Evolutionary conservation across 2,113 vertebrate species (phyloP).

Genomic region (Trinectes maculatus): DNA sequence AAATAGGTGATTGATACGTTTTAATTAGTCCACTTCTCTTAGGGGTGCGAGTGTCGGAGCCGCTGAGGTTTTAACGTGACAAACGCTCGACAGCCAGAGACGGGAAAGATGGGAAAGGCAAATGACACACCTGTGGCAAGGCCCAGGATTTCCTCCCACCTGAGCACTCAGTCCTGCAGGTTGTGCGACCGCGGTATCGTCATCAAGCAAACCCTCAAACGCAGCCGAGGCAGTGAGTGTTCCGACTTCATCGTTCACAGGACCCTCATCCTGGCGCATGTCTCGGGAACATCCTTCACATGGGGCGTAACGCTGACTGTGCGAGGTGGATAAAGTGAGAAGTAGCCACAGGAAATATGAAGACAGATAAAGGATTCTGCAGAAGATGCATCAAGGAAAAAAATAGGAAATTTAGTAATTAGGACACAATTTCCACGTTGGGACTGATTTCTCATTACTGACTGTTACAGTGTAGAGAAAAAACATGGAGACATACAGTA

Average conservation of each 20-base stretch:
- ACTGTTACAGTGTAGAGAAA: slow-evolving; percentile 23
- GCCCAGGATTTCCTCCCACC: slow-evolving; percentile 63
- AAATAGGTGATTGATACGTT: slow-evolving; percentile 69
- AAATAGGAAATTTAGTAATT: slow-evolving; percentile 46
- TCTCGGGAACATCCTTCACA: slow-evolving; percentile 58
- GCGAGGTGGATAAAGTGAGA: slow-evolving; percentile 62
- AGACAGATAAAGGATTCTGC: slow-evolving; percentile 43
- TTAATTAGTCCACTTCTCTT: slow-evolving; percentile 74
- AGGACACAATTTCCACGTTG: slow-evolving; percentile 35
- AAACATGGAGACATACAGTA: slow-evolving; percentile 50
- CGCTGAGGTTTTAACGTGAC: slow-evolving; percentile 72
- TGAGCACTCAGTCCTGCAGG: slow-evolving; percentile 61
- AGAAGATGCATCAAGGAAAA: slow-evolving; percentile 14
- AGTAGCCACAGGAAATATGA: slow-evolving; percentile 60
- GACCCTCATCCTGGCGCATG: slow-evolving; percentile 57
- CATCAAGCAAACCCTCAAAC: slow-evolving; percentile 50
- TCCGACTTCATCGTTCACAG: slow-evolving; percentile 40
- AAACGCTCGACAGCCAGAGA: slow-evolving; percentile 49
- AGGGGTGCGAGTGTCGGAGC: slow-evolving; percentile 58
- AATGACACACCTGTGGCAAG: slow-evolving; percentile 72
- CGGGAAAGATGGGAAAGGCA: slow-evolving; percentile 35
- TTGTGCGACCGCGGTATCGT: slow-evolving; percentile 23
- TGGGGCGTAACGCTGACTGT: slow-evolving; percentile 60
- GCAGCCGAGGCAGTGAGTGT: slow-evolving; percentile 48
- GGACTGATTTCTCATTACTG: slow-evolving; percentile 60